Conservation (phyloP, 2,113 vertebrate species). For the Lutjanus erythropterus region DNA sequence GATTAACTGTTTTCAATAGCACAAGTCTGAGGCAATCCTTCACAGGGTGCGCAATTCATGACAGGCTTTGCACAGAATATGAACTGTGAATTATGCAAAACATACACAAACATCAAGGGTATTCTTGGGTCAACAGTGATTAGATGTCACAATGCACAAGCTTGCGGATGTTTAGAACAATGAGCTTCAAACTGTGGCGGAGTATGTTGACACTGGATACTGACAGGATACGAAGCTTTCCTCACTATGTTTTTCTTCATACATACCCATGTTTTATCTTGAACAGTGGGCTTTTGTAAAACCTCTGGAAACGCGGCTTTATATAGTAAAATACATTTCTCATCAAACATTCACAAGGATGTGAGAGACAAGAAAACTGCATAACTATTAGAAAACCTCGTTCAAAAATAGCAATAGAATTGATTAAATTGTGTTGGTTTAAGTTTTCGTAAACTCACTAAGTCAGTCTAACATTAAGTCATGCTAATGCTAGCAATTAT, state of each 20-base stretch:
- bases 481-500: too few relatives aligned
- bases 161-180: conserved; percentile 52
- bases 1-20: conserved; percentile 71
- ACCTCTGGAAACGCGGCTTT: too few relatives aligned
- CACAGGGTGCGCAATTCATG: conserved; percentile 47
- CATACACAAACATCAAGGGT: conserved; percentile 64
- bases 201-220: conserved; percentile 21
- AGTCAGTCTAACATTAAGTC: too few relatives aligned
- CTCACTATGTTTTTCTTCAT: neutral
- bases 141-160: conserved; percentile 57
- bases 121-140: conserved; percentile 67
- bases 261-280: conserved; percentile 14
- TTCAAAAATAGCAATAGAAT: too few relatives aligned
- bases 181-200: conserved; percentile 27
- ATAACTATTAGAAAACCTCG: too few relatives aligned
- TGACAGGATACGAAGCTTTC: conserved; percentile 14
- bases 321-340: too few relatives aligned
- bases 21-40: conserved; percentile 61
- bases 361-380: too few relatives aligned
- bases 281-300: neutral
- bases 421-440: too few relatives aligned
- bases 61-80: conserved; percentile 58
- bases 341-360: too few relatives aligned
- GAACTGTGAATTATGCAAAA: conserved; percentile 65
- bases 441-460: too few relatives aligned